phyloP scores from a whole-genome alignment of 2,113 vertebrate genomes.

The Nicator chloris region DNA sequence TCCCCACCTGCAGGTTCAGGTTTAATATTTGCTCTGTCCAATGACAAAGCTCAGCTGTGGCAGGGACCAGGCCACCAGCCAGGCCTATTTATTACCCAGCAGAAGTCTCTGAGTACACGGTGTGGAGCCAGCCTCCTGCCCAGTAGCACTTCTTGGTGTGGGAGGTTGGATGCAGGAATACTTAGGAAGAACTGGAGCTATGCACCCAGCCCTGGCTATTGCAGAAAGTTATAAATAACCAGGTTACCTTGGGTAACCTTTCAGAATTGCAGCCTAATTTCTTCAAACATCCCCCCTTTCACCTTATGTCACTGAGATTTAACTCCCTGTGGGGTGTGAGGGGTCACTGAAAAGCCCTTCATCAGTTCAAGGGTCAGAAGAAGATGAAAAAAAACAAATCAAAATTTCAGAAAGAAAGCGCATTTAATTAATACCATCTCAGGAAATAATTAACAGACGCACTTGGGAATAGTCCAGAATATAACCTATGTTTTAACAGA shows the following conservation, averaged over 20 bases:
- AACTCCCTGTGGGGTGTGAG: not conserved
- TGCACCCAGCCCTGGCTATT: not conserved
- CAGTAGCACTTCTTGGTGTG: not conserved
- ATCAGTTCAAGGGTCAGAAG: not conserved
- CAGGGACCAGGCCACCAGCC: not conserved
- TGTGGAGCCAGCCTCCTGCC: not conserved
- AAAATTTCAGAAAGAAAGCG: not conserved
- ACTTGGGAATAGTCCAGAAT: not conserved
- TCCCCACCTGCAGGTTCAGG: not conserved
- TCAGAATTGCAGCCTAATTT: not conserved
- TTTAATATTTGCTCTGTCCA: not conserved
- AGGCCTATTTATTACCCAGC: not conserved
- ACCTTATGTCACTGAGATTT: not conserved
- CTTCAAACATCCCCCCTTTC: not conserved
- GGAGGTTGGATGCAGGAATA: not conserved
- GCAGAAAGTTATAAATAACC: not conserved
- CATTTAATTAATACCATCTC: not conserved
- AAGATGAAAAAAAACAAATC: conserved; percentile 1
- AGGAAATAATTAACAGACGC: conserved; percentile 10
- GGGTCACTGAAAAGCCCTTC: not conserved
- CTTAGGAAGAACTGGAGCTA: not conserved
- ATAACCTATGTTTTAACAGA: not conserved
- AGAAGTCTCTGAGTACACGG: fast-evolving
- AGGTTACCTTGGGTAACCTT: conserved; percentile 4
- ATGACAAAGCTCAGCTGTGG: not conserved